These are phyloP conservation scores for Fringilla coelebs DNA, from an alignment of 2,797 vertebrate species.

Conservation along the genomic window DNA sequence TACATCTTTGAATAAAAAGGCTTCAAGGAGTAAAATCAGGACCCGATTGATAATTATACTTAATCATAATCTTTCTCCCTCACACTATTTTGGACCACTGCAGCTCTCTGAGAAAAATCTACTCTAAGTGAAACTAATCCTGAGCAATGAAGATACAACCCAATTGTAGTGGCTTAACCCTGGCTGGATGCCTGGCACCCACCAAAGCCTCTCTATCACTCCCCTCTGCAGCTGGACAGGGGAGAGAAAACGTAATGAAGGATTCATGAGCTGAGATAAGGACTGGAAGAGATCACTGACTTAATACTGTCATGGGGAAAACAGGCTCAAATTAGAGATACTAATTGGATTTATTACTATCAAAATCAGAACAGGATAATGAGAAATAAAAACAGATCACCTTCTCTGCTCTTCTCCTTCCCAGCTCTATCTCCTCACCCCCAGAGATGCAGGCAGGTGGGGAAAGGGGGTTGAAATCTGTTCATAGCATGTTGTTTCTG, in stretches of 20 bases:
- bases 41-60: background rate
- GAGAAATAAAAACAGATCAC: background rate
- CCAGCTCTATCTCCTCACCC: background rate
- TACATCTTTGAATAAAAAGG: background rate
- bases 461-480: background rate
- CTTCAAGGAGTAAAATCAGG: background rate
- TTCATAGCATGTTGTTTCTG: fast-evolving
- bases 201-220: background rate
- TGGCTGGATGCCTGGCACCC: background rate
- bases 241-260: background rate
- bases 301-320: background rate
- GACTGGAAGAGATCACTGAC: background rate
- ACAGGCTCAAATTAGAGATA: background rate
- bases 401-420: background rate
- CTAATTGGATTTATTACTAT: background rate
- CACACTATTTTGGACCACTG: background rate
- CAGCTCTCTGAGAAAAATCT: background rate
- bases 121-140: background rate
- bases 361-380: background rate
- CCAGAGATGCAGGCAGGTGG: background rate
- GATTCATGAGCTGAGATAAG: background rate
- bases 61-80: background rate
- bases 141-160: background rate
- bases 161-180: background rate
- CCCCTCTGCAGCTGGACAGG: background rate